Percentiles rank a stretch among this genome's conserved stretches.
These are phyloP conservation scores for Gopherus evgoodei DNA, from an alignment of 2,113 vertebrate species.

Conservation along the genomic window DNA sequence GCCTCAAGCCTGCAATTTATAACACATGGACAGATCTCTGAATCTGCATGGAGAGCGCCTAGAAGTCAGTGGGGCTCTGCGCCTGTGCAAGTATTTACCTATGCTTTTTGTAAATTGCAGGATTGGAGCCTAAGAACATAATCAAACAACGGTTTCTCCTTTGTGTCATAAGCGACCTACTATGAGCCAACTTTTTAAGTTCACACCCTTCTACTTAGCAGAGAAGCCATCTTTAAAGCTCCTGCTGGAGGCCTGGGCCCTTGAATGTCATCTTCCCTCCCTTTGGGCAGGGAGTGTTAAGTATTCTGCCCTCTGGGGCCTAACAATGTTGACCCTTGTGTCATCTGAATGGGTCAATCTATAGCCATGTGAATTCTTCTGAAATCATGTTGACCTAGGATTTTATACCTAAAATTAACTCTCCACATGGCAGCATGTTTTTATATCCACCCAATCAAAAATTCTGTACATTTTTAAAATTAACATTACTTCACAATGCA, in stretches of 20 bases:
- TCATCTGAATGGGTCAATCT: not conserved
- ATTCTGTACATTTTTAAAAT: not conserved
- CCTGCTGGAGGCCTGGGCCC: not conserved
- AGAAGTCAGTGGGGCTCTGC: not conserved
- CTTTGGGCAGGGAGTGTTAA: not conserved
- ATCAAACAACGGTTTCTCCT: not conserved
- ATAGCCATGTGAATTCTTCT: not conserved
- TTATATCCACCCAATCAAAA: not conserved
- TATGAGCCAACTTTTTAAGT: too few relatives aligned
- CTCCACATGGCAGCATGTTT: not conserved
- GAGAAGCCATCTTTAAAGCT: not conserved
- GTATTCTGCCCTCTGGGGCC: not conserved
- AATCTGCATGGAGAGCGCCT: not conserved
- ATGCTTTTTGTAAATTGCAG: not conserved
- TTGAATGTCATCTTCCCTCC: fast-evolving
- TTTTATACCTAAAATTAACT: not conserved
- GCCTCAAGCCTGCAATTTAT: not conserved
- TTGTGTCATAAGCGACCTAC: not conserved
- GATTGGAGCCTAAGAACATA: not conserved
- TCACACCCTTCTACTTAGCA: too few relatives aligned
- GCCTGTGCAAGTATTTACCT: not conserved
- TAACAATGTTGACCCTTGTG: not conserved
- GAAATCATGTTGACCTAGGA: not conserved
- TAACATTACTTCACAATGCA: not conserved
- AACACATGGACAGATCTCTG: not conserved